Evolutionary conservation across 2,888 invertebrate genomes (phyloP).

Genomic region (Syrphus vitripennis): DNA sequence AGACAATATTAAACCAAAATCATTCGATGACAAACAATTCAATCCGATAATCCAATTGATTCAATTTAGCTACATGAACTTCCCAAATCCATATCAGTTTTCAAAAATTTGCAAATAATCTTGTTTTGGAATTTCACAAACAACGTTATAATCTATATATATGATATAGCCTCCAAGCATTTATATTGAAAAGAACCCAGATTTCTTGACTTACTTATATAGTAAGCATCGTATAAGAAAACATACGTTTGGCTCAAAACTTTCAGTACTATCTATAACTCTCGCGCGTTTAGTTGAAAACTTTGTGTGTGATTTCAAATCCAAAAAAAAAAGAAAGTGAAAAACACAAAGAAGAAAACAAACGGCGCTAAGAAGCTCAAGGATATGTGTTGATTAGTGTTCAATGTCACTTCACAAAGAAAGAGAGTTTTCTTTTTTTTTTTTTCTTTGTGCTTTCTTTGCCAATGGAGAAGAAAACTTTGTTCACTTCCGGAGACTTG

Average conservation of each 20-base stretch:
- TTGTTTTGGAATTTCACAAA: background rate
- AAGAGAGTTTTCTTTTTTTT: conserved; percentile 12
- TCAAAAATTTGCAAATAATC: background rate
- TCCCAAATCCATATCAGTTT: background rate
- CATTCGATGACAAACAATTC: background rate
- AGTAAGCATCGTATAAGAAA: background rate
- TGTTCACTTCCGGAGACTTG: conserved; percentile 29
- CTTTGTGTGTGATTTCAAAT: conserved; percentile 4
- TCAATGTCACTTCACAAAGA: conserved; percentile 45
- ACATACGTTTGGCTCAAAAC: background rate
- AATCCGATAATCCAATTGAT: background rate
- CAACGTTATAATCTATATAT: background rate
- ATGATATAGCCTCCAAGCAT: background rate
- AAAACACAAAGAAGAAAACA: background rate
- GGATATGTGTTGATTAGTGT: conserved; percentile 64
- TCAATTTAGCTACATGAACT: background rate
- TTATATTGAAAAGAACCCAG: background rate
- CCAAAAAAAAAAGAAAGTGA: conserved; percentile 7
- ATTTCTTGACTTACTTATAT: background rate
- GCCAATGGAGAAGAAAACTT: conserved; percentile 46
- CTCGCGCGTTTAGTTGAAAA: background rate
- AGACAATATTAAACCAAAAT: background rate
- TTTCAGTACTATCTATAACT: background rate
- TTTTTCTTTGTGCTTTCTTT: too few relatives aligned
- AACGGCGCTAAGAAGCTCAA: conserved; percentile 36